A percentile compares a stretch with the other conserved stretches of the same genome.
phyloP scores from a whole-genome alignment of 2,113 vertebrate genomes.

The Zosterops lateralis region DNA sequence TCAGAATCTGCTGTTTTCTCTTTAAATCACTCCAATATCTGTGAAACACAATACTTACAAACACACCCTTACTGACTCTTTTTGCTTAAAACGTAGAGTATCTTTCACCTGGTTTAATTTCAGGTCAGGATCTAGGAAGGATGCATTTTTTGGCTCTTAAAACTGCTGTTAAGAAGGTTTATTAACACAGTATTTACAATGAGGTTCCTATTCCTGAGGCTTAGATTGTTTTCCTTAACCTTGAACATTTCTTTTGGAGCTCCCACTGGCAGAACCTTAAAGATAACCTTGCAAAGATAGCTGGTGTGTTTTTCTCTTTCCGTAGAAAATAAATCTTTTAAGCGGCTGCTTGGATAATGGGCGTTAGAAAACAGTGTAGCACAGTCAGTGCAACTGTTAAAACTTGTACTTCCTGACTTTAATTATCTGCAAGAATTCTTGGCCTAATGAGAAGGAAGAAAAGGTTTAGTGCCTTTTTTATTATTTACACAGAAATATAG shows the following conservation, averaged over 20 bases:
- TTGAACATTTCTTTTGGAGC: neutral
- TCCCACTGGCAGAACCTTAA: neutral
- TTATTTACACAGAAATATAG: conserved; percentile 39
- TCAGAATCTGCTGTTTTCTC: neutral
- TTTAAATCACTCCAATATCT: neutral
- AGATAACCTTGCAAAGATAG: conserved; percentile 9
- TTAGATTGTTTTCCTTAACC: neutral
- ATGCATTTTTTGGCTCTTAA: neutral
- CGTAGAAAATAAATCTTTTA: neutral
- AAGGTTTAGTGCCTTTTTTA: conserved; percentile 34
- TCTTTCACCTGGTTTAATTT: neutral
- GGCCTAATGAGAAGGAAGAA: conserved; percentile 47
- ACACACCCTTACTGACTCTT: neutral
- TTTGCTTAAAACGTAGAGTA: neutral
- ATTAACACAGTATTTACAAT: neutral
- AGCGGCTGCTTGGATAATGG: conserved; percentile 3
- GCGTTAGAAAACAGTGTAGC: neutral
- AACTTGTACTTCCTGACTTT: conserved; percentile 45
- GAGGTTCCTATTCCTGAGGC: neutral
- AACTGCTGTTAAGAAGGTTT: neutral
- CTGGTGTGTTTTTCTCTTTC: neutral
- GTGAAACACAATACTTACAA: neutral
- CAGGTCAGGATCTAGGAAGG: neutral
- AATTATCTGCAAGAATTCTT: conserved; percentile 49
- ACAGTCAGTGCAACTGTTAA: conserved; percentile 22